Evolutionary conservation across 2,797 vertebrate species (phyloP), one percentile per base, ranked within the genome.

Genomic region (Megalops cyprinoides): DNA sequence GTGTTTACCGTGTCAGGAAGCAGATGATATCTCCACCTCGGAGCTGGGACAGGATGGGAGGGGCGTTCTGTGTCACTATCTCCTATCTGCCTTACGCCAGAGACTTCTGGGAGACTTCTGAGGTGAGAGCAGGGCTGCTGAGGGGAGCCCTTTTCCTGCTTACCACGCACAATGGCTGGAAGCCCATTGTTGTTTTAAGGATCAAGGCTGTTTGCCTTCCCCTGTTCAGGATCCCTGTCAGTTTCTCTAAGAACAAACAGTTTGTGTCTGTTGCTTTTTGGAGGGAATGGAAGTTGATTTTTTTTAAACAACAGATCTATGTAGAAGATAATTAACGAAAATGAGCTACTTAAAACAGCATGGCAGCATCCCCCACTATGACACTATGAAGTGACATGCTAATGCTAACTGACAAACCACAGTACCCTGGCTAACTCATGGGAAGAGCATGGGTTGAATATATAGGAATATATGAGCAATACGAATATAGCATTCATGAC

Each of bases 141-240:
- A 69, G 65, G 34, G 18, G n/a, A n/a, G n/a, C n/a, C 65, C n/a
- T 69, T 15, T 69, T 23, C 65, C 65, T 42, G 34, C 20, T 42
- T 6, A 31, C 34, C 7, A 20, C 4, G 1, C 37, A 69, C 65
- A 69, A 69, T 69, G 65, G 18, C 20, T 18, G 39, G 65, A 69
- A 69, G 65, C 65, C 65, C 65, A 18, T 34, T 69, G 65, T 44
- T 42, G 60, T 65, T 69, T 69, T 39, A 69, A 69, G 37, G 65
- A 69, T 69, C 20, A 6, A 18, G 39, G 23, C 10, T 7, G 60
- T 18, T 69, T 69, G 15, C 44, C 37, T 20, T 18, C 65, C 20
- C 37, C 65, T 20, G 65, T 69, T 42, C 37, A 42, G 28, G 18
- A 39, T 42, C 65, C 23, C 65, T 23, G 4, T 23, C 39, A 37